Base-by-base conservation (phyloP, 2,888 invertebrate genomes). In the Congeria kusceri region DNA sequence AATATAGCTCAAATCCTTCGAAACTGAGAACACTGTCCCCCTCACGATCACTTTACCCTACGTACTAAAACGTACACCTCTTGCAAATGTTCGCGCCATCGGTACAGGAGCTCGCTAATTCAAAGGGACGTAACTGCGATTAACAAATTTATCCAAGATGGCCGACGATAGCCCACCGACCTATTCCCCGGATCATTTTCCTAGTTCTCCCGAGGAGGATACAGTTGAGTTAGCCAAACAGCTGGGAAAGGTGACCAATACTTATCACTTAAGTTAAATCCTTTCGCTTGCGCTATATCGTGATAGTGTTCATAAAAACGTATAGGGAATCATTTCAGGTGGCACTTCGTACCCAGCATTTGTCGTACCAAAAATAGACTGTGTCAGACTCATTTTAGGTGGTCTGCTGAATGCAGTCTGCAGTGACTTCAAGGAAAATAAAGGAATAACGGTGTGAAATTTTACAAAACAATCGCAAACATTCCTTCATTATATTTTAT, bases 131-230 rank as follows among this genome's bases (percentile, higher is more conserved):
- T 62, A 76, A 82, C 69, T 69, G 13, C 27, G 23, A 15, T 15
- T 25, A 27, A 49, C 58, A 74, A 78, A 82, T 75, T 69, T 77
- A 83, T 83, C 83, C 83, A 83, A 79, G 47, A 83, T 83, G 83
- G 83, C 83, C 25, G 83, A 83, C 73, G 83, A 83, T n/a, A 78
- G 69, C 56, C 62, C 78, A 29, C 83, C 83, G 46, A 83, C 78
- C 53, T 83, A 83, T 59, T 83, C 86, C 47, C 83, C 85, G 13
- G 83, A 86, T 56, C 78, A 84, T 74, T 84, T 85, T 69, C 84
- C 86, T 3, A 83, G 83, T 74, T 80, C 84, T 70, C 79, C 84
- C 0, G 85, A 85, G 18, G 87, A 87, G 46, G 85, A 86, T 63
- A 83, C 87, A 0, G 68, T 86, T 44, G 81, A 85, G 47, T 63